Percentiles rank a stretch among this genome's conserved stretches.
Conservation (phyloP, 1,140 invertebrate species). For the Dendroctonus valens region DNA sequence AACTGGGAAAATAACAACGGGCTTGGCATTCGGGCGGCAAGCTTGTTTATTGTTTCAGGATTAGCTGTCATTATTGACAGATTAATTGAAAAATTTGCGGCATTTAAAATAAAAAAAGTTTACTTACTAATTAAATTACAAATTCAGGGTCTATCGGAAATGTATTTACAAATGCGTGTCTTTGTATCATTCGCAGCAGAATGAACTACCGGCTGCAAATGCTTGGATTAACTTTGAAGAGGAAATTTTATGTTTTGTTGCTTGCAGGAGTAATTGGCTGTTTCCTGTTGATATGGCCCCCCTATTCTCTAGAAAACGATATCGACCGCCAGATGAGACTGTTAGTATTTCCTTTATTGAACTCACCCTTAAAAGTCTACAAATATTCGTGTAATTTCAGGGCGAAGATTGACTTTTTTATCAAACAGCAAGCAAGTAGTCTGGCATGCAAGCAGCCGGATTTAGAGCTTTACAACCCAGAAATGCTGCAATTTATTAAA, state of each 20-base stretch:
- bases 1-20: no score
- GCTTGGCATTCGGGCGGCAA: no score
- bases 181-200: neutral
- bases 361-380: constrained; percentile 1
- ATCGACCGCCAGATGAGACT: constrained; percentile 27
- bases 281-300: constrained; percentile 22
- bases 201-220: constrained; percentile 1
- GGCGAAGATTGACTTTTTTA: constrained; percentile 34
- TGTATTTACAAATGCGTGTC: no score
- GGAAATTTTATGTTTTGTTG: constrained; percentile 15
- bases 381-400: constrained; percentile 29
- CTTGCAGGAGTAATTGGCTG: neutral
- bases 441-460: constrained; percentile 61
- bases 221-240: constrained; percentile 2
- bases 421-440: constrained; percentile 34
- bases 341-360: constrained; percentile 14
- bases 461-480: constrained; percentile 63
- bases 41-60: no score
- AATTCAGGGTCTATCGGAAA: no score
- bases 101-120: no score
- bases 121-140: no score
- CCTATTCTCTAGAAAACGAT: constrained; percentile 31
- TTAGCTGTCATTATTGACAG: no score
- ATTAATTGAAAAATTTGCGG: no score
- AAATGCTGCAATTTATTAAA: constrained; percentile 68